Percentiles rank a stretch among this genome's conserved stretches.
These are phyloP conservation scores for Cyanoderma ruficeps DNA, from an alignment of 2,113 vertebrate species.

Conservation along the genomic window DNA sequence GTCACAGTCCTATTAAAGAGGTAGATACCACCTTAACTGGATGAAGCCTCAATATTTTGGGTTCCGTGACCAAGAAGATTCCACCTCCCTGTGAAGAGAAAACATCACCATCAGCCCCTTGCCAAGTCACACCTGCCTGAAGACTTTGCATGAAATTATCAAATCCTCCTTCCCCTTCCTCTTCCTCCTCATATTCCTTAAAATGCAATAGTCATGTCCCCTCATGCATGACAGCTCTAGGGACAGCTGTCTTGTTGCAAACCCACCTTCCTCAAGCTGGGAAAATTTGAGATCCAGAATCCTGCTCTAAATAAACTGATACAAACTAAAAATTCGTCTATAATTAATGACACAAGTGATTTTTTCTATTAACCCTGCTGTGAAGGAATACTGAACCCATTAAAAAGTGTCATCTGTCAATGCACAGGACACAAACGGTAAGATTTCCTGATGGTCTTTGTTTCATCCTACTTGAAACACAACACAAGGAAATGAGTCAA, in stretches of 20 bases:
- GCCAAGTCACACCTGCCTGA: neutral
- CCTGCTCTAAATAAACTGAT: neutral
- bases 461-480: neutral
- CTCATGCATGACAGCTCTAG: neutral
- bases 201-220: neutral
- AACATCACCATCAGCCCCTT: neutral
- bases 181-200: neutral
- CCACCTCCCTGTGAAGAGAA: conserved; percentile 22
- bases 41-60: conserved; percentile 33
- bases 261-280: neutral
- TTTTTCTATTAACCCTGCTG: neutral
- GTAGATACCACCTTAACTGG: conserved; percentile 60
- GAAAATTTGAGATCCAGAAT: neutral
- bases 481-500: neutral
- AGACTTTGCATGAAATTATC: neutral
- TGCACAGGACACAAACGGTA: neutral
- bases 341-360: neutral
- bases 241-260: neutral
- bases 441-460: neutral
- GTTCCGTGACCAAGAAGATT: conserved; percentile 35
- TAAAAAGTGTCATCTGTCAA: neutral
- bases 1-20: conserved; percentile 67
- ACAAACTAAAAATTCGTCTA: neutral
- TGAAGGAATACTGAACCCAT: conserved; percentile 1
- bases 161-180: neutral